Evolutionary conservation across 2,888 invertebrate species (phyloP), one percentile per base, ranked within the genome.

Genomic region (Diaprepes abbreviatus): DNA sequence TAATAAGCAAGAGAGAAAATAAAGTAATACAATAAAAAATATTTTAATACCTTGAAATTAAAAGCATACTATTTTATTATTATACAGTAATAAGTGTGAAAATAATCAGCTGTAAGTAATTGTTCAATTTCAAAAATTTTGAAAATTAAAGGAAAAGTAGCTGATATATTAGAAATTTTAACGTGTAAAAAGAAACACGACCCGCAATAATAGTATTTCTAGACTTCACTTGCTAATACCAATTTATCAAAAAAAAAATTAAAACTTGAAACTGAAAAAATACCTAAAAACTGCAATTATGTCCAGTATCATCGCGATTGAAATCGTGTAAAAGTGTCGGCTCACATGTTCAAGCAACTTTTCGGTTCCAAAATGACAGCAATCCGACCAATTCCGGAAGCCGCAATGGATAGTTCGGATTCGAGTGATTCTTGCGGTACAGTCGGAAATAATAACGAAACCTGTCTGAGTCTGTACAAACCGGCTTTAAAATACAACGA

Each of bases 371-470:
- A 71, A 79, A 83, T 83, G 83, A 81, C 83, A 48, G 79, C 80
- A 16, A 79, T 83, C 17, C 77, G 83, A n/a, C 77, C 78, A 10
- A 79, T 80, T 14, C 79, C 79, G 7, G 82, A 81, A 60, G 82
- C 83, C 28, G 78, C 77, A 1, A 77, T 83, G 79, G 83, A 83
- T 43, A 83, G 82, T 73, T 82, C 82, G 45, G 83, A 84, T 71
- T 84, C 84, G 43, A 83, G 82, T 72, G 83, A 84, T 71, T 83
- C 83, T 38, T 83, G 83, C 63, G 77, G 78, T 45, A 78, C 80
- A 19, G 66, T 72, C 14, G 52, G 31, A 0, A 78, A 78, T 65
- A 79, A 79, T 73, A 78, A 80, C 68, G 78, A 79, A 57, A 73
- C 74, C 43, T 75, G 76, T 65, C 70, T 78, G 55, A 79, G 74